Percentiles rank a stretch among this genome's conserved stretches.
These are phyloP conservation scores for Formicarius rufipectus DNA, from an alignment of 2,113 vertebrate species.

Conservation along the genomic window DNA sequence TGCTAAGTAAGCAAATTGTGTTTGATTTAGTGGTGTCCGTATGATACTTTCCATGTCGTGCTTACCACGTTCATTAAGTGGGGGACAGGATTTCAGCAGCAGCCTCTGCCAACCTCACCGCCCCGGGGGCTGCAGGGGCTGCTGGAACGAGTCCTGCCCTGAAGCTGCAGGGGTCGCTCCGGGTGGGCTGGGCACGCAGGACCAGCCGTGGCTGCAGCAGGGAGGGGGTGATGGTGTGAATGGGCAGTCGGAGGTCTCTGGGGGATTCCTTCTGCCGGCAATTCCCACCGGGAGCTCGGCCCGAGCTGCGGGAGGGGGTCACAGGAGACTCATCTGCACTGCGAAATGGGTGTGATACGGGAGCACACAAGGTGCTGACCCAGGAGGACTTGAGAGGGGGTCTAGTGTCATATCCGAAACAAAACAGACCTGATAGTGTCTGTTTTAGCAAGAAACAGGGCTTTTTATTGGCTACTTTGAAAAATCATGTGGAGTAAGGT, in stretches of 20 bases:
- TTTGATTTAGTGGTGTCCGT: neutral
- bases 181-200: neutral
- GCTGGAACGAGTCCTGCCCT: neutral
- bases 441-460: neutral
- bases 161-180: neutral
- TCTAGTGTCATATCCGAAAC: neutral
- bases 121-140: too few relatives aligned
- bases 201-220: neutral
- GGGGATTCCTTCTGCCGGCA: neutral
- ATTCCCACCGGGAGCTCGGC: too few relatives aligned
- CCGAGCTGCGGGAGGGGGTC: neutral
- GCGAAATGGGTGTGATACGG: neutral
- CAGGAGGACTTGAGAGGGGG: neutral
- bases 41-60: neutral
- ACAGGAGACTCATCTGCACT: rapidly evolving
- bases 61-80: neutral
- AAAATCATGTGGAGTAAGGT: neutral
- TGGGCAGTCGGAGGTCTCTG: neutral
- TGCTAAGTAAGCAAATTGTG: neutral
- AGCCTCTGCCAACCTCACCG: neutral
- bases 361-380: neutral
- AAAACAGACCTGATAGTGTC: neutral
- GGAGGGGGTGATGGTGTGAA: neutral
- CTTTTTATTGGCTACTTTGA: neutral
- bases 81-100: neutral